Conservation (phyloP, 2,888 invertebrate species). For the Eumerus sabulonum region DNA sequence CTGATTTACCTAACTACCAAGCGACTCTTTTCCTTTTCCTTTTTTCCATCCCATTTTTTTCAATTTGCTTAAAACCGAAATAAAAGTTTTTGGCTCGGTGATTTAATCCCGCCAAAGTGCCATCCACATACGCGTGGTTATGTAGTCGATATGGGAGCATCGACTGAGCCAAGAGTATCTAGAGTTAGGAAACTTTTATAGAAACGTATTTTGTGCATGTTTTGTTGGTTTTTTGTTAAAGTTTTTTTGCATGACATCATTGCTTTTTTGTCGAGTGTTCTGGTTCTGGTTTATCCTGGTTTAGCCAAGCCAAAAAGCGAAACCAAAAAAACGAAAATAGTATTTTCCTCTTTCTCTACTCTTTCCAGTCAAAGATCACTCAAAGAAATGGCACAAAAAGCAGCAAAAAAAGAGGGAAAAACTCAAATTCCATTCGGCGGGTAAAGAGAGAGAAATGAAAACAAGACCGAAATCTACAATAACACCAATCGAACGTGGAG, state of each 20-base stretch:
- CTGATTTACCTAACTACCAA: no score
- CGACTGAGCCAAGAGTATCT: no score
- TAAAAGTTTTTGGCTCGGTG: no score
- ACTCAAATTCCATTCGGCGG: constrained; percentile 9
- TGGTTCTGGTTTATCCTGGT: constrained; percentile 10
- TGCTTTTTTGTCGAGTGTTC: constrained; percentile 36
- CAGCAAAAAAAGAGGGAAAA: constrained; percentile 60
- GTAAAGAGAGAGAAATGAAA: constrained; percentile 50
- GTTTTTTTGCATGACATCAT: constrained; percentile 52
- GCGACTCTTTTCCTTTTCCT: no score
- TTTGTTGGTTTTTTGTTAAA: constrained; percentile 10
- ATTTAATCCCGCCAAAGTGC: no score
- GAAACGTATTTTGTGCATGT: constrained; percentile 5
- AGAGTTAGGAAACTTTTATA: no score
- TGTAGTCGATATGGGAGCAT: no score
- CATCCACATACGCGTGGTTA: no score
- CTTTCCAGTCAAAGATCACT: constrained; percentile 58
- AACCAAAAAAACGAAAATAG: constrained; percentile 12
- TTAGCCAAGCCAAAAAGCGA: constrained; percentile 4
- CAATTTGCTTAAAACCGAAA: no score
- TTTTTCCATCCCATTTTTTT: no score
- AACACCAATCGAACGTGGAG: constrained; percentile 34
- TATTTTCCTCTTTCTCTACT: constrained; percentile 14
- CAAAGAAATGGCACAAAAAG: constrained; percentile 55
- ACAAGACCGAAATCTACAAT: constrained; percentile 19